Conservation (phyloP, 2,113 vertebrate genomes). For the Sitta europaea region DNA sequence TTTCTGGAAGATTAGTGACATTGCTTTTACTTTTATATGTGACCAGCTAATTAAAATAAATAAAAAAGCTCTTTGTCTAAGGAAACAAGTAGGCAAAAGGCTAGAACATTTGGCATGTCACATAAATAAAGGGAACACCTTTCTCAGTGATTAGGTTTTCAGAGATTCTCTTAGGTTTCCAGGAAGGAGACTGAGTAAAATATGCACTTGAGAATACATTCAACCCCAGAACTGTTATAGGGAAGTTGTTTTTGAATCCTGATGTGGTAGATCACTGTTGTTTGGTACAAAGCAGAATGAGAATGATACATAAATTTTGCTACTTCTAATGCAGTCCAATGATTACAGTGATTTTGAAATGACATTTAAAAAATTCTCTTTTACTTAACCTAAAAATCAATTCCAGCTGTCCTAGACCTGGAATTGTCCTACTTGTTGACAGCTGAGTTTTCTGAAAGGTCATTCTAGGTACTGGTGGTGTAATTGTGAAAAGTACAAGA, state of each 20-base stretch:
- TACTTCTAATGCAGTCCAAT: conserved; percentile 64
- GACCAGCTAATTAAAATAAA: neutral
- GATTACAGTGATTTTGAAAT: conserved; percentile 71
- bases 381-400: neutral
- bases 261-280: neutral
- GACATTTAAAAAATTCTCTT: neutral
- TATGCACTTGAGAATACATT: neutral
- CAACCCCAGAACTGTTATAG: neutral
- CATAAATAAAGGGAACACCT: neutral
- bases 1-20: neutral
- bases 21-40: neutral
- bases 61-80: neutral
- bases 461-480: neutral
- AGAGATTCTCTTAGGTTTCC: neutral
- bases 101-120: neutral
- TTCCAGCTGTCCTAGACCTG: neutral
- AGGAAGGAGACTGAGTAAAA: neutral
- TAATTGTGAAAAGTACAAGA: neutral
- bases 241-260: neutral
- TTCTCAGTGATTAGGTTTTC: neutral
- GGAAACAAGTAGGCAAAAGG: neutral
- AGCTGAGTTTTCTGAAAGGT: neutral
- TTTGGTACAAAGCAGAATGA: neutral
- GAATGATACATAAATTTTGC: neutral
- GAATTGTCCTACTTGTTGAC: neutral